A percentile compares a stretch with the other conserved stretches of the same genome.
Conservation (phyloP, 2,797 vertebrate species). For the Gymnocypris eckloni region DNA sequence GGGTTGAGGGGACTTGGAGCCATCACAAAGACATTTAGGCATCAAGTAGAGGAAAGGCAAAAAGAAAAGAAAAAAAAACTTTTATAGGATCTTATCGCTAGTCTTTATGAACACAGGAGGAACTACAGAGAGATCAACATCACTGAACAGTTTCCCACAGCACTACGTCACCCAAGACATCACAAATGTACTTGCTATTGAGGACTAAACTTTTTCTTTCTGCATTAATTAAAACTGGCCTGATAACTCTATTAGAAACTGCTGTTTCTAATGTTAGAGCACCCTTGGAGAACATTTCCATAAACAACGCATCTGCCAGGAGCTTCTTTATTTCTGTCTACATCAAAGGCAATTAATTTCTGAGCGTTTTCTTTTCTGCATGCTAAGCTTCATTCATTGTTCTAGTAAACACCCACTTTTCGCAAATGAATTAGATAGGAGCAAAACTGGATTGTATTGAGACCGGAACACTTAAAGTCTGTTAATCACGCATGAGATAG, state of each 20-base stretch:
- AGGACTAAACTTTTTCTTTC: conserved; percentile 26
- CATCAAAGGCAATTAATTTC: conserved; percentile 38
- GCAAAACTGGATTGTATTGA: conserved; percentile 67
- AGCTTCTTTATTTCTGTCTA: conserved; percentile 44
- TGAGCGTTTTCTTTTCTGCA: conserved; percentile 22
- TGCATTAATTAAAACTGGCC: conserved; percentile 43
- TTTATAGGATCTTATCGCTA: conserved; percentile 61
- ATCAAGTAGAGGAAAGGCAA: conserved; percentile 44
- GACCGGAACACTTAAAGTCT: conserved; percentile 73
- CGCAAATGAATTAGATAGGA: conserved; percentile 64
- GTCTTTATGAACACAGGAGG: conserved; percentile 53
- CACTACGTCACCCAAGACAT: conserved; percentile 28
- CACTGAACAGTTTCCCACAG: conserved; percentile 27
- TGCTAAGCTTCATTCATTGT: conserved; percentile 31
- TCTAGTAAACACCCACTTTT: conserved; percentile 50
- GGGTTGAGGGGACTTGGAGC: conserved; percentile 53
- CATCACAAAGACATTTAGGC: conserved; percentile 57
- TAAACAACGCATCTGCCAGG: conserved; percentile 33
- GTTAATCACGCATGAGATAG: conserved; percentile 69
- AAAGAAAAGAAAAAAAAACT: conserved; percentile 47
- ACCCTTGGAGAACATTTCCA: conserved; percentile 39
- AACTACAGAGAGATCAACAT: conserved; percentile 27
- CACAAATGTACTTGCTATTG: conserved; percentile 26
- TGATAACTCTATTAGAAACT: conserved; percentile 46
- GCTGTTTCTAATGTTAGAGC: conserved; percentile 32